These are phyloP conservation scores for Climacteris rufus DNA, from an alignment of 2,113 vertebrate species.

Conservation along the genomic window DNA sequence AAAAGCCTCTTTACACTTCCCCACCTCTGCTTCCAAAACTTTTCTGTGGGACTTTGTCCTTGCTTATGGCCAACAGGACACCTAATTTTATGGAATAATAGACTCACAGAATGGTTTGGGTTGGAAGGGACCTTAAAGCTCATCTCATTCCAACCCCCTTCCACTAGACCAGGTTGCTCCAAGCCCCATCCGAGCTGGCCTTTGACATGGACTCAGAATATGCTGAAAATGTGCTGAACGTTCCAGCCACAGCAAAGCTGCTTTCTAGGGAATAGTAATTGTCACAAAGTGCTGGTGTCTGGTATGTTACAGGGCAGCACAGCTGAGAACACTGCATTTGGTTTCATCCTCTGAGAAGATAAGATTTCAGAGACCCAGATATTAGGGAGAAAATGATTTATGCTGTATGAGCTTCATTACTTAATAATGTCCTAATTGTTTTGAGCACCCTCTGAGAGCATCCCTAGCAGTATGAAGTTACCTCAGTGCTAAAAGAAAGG, in stretches of 20 bases:
- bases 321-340: neutral
- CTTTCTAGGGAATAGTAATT: neutral
- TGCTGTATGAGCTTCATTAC: neutral
- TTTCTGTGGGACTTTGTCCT: neutral
- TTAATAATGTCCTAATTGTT: neutral
- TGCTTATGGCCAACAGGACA: neutral
- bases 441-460: neutral
- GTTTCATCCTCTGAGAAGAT: neutral
- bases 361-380: neutral
- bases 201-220: neutral
- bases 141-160: neutral
- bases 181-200: neutral
- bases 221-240: neutral
- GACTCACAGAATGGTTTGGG: neutral
- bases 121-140: neutral
- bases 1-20: neutral
- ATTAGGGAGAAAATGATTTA: neutral
- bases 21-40: neutral
- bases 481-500: neutral
- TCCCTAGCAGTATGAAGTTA: neutral
- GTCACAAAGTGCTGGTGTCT: neutral
- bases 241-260: neutral
- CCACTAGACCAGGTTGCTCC: neutral
- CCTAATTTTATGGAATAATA: neutral
- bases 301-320: neutral